Percentiles rank a stretch among this genome's conserved stretches.
Evolutionary conservation across 2,888 invertebrate species (phyloP).

Genomic region (Epinotia ramella): DNA sequence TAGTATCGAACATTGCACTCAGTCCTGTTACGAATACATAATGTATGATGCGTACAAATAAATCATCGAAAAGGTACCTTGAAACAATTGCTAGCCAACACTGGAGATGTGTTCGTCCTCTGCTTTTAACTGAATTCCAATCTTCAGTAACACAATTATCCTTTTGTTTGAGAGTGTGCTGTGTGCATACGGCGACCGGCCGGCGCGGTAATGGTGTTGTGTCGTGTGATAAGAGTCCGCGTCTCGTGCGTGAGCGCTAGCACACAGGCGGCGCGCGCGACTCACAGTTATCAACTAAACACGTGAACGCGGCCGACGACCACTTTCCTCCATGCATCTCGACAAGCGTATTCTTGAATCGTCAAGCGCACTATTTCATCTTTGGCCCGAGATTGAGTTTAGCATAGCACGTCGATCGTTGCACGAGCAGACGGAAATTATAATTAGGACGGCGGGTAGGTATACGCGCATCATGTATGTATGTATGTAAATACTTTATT

Average conservation of each 20-base stretch:
- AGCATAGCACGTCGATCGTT: not conserved
- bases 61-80: conserved; percentile 69
- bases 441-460: not conserved
- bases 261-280: conserved; percentile 74
- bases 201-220: conserved; percentile 27
- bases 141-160: conserved; percentile 7
- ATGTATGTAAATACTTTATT: too few species aligned
- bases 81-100: conserved; percentile 66
- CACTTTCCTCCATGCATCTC: conserved; percentile 61
- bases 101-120: conserved; percentile 54
- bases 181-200: conserved; percentile 38
- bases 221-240: conserved; percentile 49
- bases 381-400: conserved; percentile 25
- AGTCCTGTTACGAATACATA: conserved; percentile 62
- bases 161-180: conserved; percentile 16
- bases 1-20: conserved; percentile 57
- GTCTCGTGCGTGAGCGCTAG: conserved; percentile 50
- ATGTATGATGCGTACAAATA: conserved; percentile 62
- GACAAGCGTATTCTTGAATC: conserved; percentile 60
- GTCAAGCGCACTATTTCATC: conserved; percentile 50
- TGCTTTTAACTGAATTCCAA: conserved; percentile 10
- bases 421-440: not conserved
- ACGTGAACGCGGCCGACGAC: conserved; percentile 65
- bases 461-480: not conserved
- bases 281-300: conserved; percentile 79